A percentile compares a stretch with the other conserved stretches of the same genome.
phyloP scores from a whole-genome alignment of 2,888 invertebrate genomes.

The Drosophila putrida region DNA sequence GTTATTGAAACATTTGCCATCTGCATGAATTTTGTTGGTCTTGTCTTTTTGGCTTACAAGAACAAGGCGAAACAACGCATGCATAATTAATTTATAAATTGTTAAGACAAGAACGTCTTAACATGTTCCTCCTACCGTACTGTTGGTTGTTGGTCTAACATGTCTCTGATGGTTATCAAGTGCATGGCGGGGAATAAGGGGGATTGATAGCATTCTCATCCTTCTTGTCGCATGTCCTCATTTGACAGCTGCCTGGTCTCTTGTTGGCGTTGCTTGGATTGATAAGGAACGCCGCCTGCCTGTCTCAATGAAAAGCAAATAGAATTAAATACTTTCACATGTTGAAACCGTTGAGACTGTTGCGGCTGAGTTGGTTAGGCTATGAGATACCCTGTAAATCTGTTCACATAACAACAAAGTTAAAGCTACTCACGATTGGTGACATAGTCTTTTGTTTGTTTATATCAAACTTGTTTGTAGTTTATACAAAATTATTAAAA shows the following conservation, averaged over 20 bases:
- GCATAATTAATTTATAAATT: constrained; percentile 73
- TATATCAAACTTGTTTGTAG: no score
- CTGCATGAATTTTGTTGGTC: constrained; percentile 5
- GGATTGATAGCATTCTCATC: constrained; percentile 36
- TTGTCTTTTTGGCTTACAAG: constrained; percentile 43
- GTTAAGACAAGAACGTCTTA: constrained; percentile 59
- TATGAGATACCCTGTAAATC: not conserved
- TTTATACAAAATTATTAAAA: no score
- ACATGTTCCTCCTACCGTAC: not conserved
- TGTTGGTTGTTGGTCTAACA: constrained; percentile 38
- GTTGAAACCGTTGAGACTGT: constrained; percentile 44
- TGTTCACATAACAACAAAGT: no score
- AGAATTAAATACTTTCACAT: constrained; percentile 67
- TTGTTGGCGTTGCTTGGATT: not conserved
- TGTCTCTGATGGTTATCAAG: constrained; percentile 65
- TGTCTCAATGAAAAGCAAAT: constrained; percentile 67
- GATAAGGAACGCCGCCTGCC: constrained; percentile 33
- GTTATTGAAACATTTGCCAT: constrained; percentile 40
- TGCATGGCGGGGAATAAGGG: constrained; percentile 16
- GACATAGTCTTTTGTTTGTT: no score
- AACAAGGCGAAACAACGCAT: constrained; percentile 53
- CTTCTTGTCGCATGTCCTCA: constrained; percentile 36
- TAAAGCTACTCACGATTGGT: no score
- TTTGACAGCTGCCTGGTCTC: constrained; percentile 48
- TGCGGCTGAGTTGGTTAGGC: not conserved